Evolutionary conservation across 2,113 vertebrate species (phyloP), one percentile per base, ranked within the genome.

Genomic region (Chascanopsetta lugubris): DNA sequence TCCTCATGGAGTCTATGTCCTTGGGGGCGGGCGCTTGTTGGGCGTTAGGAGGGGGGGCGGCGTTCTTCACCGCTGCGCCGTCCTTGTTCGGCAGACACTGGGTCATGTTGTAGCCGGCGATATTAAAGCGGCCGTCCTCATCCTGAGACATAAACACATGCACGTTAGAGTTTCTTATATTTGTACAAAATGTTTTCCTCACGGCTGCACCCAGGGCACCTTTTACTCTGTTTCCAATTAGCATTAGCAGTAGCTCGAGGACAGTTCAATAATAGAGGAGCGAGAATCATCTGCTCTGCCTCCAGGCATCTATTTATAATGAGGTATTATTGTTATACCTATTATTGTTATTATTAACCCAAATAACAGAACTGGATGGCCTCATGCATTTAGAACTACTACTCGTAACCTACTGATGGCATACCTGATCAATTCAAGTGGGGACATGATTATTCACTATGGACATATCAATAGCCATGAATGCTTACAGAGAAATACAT

Each of bases 41-140:
- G 0, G 94, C 93, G 26, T 86, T 82, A 0, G 90, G 90, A 54
- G 91, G 91, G 5, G 92, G 90, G 47, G 92, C 87, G 0, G 93
- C 59, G 18, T 93, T 91, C 87, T 99, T 98, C 49, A 95, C 92
- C 10, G 92, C 89, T 11, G 93, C 90, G 66, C 94, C 93, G 0
- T 99, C 97, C 79, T 97, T 99, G 29, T 93, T 93, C 86, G 95
- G 95, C 77, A 97, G 91, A 76, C 96, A 98, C 51, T 97, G 94
- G 49, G 93, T 94, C 93, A 96, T 94, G 34, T 93, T 94, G 61
- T 97, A 99, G 66, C 96, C 94, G 17, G 95, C 93, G 65, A 98
- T 97, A 88, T 96, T 96, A 85, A 99, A 96, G 38, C 96, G 94
- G 34, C 96, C 94, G n/a, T 97, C 96, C 0, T 97, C 96, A 77